These are phyloP conservation scores for Alouatta palliata DNA, from an alignment of 2,113 vertebrate genomes.

Conservation along the genomic window DNA sequence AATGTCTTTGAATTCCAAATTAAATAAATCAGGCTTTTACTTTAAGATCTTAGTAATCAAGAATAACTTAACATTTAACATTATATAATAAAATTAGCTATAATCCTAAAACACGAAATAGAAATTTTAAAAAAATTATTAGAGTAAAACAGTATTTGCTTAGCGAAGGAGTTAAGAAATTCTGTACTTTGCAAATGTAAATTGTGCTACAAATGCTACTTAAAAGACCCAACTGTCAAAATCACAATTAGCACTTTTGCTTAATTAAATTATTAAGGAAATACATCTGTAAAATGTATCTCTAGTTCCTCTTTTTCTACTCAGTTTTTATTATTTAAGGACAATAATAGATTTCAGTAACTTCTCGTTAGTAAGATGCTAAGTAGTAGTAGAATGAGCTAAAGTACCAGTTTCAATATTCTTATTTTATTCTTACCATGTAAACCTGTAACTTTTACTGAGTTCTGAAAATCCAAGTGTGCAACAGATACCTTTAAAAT, in stretches of 20 bases:
- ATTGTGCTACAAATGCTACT: constrained; percentile 62
- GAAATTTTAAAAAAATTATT: background rate
- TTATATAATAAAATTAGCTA: constrained; percentile 7
- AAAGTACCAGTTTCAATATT: constrained; percentile 64
- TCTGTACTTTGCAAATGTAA: constrained; percentile 58
- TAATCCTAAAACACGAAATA: constrained; percentile 45
- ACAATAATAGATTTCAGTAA: constrained; percentile 51
- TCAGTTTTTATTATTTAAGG: constrained; percentile 57
- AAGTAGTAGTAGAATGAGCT: constrained; percentile 68
- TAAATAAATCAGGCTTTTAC: constrained; percentile 40
- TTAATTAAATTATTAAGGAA: constrained; percentile 63
- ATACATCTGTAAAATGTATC: constrained; percentile 40
- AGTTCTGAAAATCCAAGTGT: constrained; percentile 53
- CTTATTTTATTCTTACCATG: constrained; percentile 62
- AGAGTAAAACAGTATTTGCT: constrained; percentile 50
- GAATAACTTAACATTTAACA: background rate
- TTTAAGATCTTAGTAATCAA: constrained; percentile 51
- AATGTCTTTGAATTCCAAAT: constrained; percentile 54
- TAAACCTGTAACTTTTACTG: constrained; percentile 54
- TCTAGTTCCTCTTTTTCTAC: constrained; percentile 47
- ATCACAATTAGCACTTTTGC: constrained; percentile 62
- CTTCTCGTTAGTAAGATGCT: constrained; percentile 54
- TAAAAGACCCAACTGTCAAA: constrained; percentile 56
- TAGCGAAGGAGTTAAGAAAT: constrained; percentile 68
- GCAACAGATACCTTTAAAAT: constrained; percentile 65